These are phyloP conservation scores for Pseudocheirus occidentalis DNA, from an alignment of 2,797 vertebrate species.

Conservation along the genomic window DNA sequence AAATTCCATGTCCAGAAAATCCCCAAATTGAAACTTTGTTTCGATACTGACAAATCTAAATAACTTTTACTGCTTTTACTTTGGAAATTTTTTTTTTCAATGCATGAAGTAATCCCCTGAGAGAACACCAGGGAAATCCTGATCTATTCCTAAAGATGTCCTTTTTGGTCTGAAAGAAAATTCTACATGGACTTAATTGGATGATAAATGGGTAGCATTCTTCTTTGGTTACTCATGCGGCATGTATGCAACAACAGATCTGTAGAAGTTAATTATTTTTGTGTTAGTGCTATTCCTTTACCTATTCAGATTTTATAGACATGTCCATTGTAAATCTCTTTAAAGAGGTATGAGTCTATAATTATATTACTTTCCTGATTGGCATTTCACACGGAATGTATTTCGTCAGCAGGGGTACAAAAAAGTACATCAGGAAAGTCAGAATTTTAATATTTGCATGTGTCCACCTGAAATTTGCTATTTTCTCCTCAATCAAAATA, in stretches of 20 bases:
- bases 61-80: slow-evolving; percentile 79
- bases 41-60: slow-evolving; percentile 79
- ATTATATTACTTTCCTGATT: slow-evolving; percentile 54
- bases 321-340: slow-evolving; percentile 72
- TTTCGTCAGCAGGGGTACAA: slow-evolving; percentile 13
- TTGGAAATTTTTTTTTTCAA: slow-evolving; percentile 66
- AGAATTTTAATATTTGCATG: neutral
- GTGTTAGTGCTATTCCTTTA: slow-evolving; percentile 62
- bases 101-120: slow-evolving; percentile 72
- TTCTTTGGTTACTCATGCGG: slow-evolving; percentile 72
- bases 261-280: slow-evolving; percentile 64
- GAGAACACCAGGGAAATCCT: slow-evolving; percentile 68
- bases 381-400: slow-evolving; percentile 51
- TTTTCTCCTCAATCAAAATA: slow-evolving; percentile 53
- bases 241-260: slow-evolving; percentile 66
- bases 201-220: slow-evolving; percentile 10
- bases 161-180: slow-evolving; percentile 72
- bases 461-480: neutral
- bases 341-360: slow-evolving; percentile 65
- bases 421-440: neutral
- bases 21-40: slow-evolving; percentile 79
- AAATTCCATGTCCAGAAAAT: no score
- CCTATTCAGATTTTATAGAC: slow-evolving; percentile 69
- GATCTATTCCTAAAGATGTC: slow-evolving; percentile 61
- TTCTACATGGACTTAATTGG: slow-evolving; percentile 74